Base-by-base conservation (phyloP, 2,888 invertebrate genomes). In the Lordiphosa fenestrarum region DNA sequence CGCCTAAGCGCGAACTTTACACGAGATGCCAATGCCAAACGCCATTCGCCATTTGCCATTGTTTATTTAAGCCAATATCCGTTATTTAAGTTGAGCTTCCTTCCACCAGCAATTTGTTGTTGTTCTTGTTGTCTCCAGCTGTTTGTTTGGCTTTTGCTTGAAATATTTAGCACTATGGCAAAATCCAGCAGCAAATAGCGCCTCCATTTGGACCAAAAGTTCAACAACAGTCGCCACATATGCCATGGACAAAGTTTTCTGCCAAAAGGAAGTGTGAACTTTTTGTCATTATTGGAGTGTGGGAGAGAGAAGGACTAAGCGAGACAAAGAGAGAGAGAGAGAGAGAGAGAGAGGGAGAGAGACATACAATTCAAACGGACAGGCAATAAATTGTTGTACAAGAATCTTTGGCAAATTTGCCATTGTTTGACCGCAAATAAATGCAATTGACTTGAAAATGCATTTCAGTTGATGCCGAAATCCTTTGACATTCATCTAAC, bases 21-120 rank as follows among this genome's bases (percentile, higher is more conserved):
- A 30, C 39, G 13, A 48, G 13, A 48, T 50, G 25, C 25, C 25
- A 6, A 39, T 63, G 52, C 50, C 48, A 19, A 38, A 40, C 41
- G 53, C 9, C 51, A 37, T 42, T 50, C 60, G 63, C 59, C 65
- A 60, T 59, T 41, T 7, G 67, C 72, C 74, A 73, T 78, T 78
- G 83, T 78, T 83, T 83, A 78, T 80, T 80, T 83, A 83, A 80
- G 81, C 81, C 83, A 80, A 80, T 80, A 80, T 80, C 78, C 78
- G 83, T 74, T 80, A 80, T 80, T 80, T 80, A 80, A 83, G 78
- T 76, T 80, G 74, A 52, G 72, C 70, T 80, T 80, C 78, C 78
- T 78, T 80, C 83, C 83, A 80, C 63, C 60, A 68, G 65, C 74
- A 66, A 75, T 73, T 82, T 78, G 77, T 75, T 57, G 54, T 50